Evolutionary conservation across 2,797 vertebrate genomes (phyloP).

Genomic region (Eupleurogrammus muticus): DNA sequence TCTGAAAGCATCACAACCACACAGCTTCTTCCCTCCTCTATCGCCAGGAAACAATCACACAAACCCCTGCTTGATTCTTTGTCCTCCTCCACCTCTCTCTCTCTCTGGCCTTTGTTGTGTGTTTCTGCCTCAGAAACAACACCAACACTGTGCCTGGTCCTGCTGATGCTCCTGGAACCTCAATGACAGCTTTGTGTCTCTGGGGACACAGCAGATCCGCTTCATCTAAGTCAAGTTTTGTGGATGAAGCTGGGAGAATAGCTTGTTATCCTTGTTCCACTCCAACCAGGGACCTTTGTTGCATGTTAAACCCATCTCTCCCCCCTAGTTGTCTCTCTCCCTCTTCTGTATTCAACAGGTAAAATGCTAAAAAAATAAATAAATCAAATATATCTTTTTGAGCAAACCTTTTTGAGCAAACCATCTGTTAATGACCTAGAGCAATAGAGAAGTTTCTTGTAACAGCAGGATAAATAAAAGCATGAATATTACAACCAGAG

Average conservation of each 20-base stretch:
- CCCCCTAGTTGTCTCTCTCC: too few species aligned
- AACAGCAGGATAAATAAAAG: background rate
- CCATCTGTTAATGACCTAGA: background rate
- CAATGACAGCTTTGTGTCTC: conserved; percentile 67
- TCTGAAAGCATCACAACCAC: background rate
- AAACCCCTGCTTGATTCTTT: background rate
- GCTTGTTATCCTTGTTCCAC: conserved; percentile 4
- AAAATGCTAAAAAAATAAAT: too few species aligned
- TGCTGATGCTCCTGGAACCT: conserved; percentile 59
- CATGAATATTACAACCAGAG: background rate
- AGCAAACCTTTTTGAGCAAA: background rate
- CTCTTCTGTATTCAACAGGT: too few species aligned
- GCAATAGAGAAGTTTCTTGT: background rate
- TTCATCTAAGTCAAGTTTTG: conserved; percentile 13
- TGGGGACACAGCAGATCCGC: background rate
- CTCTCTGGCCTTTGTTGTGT: conserved; percentile 5
- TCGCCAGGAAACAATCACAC: background rate
- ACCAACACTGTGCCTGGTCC: conserved; percentile 62
- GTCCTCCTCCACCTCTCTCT: conserved; percentile 5
- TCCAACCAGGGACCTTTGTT: too few species aligned
- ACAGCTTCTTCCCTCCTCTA: background rate
- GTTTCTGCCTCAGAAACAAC: conserved; percentile 18
- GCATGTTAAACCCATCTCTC: too few species aligned
- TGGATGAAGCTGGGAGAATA: conserved; percentile 8
- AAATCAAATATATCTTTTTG: background rate